Evolutionary conservation across 2,797 vertebrate genomes (phyloP).

Genomic region (Aeoliscus strigatus): DNA sequence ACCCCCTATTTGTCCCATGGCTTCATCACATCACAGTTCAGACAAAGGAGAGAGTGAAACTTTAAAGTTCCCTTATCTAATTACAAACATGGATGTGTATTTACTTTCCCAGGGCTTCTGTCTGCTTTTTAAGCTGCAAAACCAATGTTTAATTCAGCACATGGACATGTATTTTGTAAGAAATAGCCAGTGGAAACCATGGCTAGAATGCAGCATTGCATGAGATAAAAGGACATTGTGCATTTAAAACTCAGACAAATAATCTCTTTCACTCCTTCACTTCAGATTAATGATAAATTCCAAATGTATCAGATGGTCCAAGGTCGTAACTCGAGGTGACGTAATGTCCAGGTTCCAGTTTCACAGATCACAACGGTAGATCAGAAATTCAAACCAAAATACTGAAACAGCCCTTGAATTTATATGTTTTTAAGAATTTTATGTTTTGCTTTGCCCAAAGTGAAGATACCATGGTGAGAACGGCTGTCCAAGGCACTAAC

Average conservation of each 20-base stretch:
- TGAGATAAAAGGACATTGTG: background rate
- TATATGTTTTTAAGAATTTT: too few relatives aligned
- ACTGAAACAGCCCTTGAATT: too few relatives aligned
- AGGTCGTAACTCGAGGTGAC: too few relatives aligned
- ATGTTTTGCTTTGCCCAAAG: too few relatives aligned
- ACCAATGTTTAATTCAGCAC: constrained; percentile 53
- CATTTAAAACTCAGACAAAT: background rate
- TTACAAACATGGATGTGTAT: constrained; percentile 53
- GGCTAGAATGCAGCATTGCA: background rate
- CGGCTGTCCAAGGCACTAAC: too few relatives aligned
- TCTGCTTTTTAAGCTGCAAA: constrained; percentile 49
- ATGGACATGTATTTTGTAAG: constrained; percentile 41
- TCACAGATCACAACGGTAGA: too few relatives aligned
- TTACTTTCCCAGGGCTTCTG: constrained; percentile 60
- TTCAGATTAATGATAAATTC: too few relatives aligned
- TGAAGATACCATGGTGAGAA: too few relatives aligned
- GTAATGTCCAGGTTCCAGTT: too few relatives aligned
- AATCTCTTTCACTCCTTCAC: too few relatives aligned
- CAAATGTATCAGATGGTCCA: too few relatives aligned
- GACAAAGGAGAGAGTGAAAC: constrained; percentile 59
- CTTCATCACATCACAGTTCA: constrained; percentile 67
- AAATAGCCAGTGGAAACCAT: constrained; percentile 31
- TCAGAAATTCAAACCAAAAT: too few relatives aligned
- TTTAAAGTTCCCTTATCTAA: constrained; percentile 62
- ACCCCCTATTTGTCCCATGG: constrained; percentile 62